Evolutionary conservation across 1,140 invertebrate genomes (phyloP), one percentile per base, ranked within the genome.

Genomic region (Metaphire vulgaris): DNA sequence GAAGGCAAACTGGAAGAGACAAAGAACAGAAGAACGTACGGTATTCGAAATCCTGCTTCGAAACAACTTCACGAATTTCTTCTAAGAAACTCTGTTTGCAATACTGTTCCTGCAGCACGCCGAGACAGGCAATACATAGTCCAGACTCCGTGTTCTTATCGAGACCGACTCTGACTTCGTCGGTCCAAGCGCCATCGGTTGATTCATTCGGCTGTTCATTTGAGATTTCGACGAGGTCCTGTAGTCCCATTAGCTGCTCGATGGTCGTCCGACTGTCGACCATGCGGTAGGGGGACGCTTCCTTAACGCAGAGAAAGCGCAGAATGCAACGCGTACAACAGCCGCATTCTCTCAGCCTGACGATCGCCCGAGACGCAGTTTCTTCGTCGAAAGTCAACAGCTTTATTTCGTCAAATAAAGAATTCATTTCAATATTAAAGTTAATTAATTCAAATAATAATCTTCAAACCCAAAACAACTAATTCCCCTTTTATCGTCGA

Each of bases 1-100:
- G 77, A 12, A 81, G 69, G 75, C 79, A 80, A 14, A 83, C 82
- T 29, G 83, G 83, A 30, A 82, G 69, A 70, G 80, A 81, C 14
- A 83, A 69, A 2, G 83, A 81, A 78, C 81, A 81, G 65, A 81
- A 78, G 72, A 81, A 82, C 15, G 74, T 76, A 14, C 71, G 69
- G 72, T 76, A 83, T 28, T 81, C 77, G 78, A 79, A 81, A 16
- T 80, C 65, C 33, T 74, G 64, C 1, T 68, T 74, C 21, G 33
- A 29, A 33, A 74, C 74, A 16, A 31, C 67, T 16, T 74, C 66
- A 30, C 14, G 32, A 32, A 74, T 68, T 65, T 73, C 65, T 14
- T 65, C 14, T 21, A 76, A 30, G 26, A 76, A 76, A 1, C 66
- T 30, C 29, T 76, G 30, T n/a, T 79, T 76, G 14, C 77, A 79